Conservation (phyloP, 2,888 invertebrate species). For the Heliothis peltigera region DNA sequence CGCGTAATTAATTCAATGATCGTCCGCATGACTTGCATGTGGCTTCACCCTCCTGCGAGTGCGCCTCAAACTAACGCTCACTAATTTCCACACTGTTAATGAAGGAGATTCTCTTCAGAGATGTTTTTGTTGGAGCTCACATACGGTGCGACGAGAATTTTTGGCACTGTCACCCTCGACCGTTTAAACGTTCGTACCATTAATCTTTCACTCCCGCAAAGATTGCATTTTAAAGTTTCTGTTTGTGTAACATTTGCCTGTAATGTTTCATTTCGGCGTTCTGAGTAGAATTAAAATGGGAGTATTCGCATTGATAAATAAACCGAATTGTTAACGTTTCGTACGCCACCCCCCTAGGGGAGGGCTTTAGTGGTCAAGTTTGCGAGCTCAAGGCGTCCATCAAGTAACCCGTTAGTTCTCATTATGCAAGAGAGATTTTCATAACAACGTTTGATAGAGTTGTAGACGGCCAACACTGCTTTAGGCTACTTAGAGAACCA, state of each 20-base stretch:
- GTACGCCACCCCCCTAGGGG: conserved; percentile 49
- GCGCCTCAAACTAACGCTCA: conserved; percentile 81
- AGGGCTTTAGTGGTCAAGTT: conserved; percentile 62
- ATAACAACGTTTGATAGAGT: conserved; percentile 77
- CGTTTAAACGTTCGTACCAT: conserved; percentile 83
- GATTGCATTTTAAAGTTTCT: conserved; percentile 87
- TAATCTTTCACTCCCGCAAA: conserved; percentile 83
- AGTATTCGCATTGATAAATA: conserved; percentile 60
- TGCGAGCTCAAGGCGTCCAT: conserved; percentile 49
- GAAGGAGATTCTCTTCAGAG: conserved; percentile 79
- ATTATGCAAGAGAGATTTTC: conserved; percentile 79
- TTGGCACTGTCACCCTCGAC: conserved; percentile 82
- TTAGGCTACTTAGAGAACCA: conserved; percentile 85
- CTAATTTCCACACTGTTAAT: conserved; percentile 85
- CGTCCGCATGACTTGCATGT: conserved; percentile 88
- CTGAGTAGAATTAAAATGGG: conserved; percentile 70
- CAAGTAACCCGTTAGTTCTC: conserved; percentile 69
- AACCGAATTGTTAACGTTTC: conserved; percentile 67
- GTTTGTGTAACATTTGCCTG: conserved; percentile 81
- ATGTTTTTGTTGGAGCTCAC: conserved; percentile 81
- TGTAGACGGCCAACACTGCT: conserved; percentile 76
- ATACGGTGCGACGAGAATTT: conserved; percentile 75
- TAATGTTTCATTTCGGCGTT: conserved; percentile 75
- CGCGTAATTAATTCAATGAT: conserved; percentile 88
- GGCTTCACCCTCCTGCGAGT: conserved; percentile 77